Base-by-base conservation (phyloP, 23 tunicate species). In the Clavelina lepadiformis region DNA sequence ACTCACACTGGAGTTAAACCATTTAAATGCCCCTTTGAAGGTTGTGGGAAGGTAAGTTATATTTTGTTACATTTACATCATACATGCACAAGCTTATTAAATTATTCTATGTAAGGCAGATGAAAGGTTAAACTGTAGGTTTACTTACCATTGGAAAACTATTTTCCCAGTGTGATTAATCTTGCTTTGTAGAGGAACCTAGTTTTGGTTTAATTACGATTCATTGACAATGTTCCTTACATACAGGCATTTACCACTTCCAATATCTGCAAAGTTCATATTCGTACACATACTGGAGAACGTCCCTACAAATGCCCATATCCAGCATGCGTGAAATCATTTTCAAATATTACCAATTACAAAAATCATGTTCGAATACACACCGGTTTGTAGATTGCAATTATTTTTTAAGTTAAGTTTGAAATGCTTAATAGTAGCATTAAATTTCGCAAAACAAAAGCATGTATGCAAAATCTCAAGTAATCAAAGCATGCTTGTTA, bases 1-100 rank as follows among this genome's bases (percentile, higher is more conserved):
- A 86, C 95, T 4, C 95, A 86, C 44, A 86, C 95, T 15, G 95
- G 95, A 3, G 95, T 78, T 44, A 76, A 76, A 65, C 95, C 95
- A 13, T 86, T 78, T 54, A 72, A 78, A 50, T 86, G 95, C 49
- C 95, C 95, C 25, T 72, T 86, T 47, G 75, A 71, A 63, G 81
- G 81, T 24, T 86, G 95, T 72, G 80, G 68, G 38, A 86, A 86
- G 75, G 94, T 85, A 56, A 51, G 34, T 3, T 31, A 2, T 26
- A 19, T 11, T 11, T 28, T 7, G 8, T 36, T n/a, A 19, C 22
- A 64, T 64, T 64, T 37, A n/a, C n/a, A n/a, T n/a, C n/a, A n/a
- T n/a, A 18, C 13, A 11, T 44, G 13, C 13, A 44, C 13, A 11
- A 11, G 13, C 18, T 44, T 13, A 18, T 44, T 44, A 11, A 18